These are phyloP conservation scores for Idaea aversata DNA, from an alignment of 2,888 invertebrate species.

Conservation along the genomic window DNA sequence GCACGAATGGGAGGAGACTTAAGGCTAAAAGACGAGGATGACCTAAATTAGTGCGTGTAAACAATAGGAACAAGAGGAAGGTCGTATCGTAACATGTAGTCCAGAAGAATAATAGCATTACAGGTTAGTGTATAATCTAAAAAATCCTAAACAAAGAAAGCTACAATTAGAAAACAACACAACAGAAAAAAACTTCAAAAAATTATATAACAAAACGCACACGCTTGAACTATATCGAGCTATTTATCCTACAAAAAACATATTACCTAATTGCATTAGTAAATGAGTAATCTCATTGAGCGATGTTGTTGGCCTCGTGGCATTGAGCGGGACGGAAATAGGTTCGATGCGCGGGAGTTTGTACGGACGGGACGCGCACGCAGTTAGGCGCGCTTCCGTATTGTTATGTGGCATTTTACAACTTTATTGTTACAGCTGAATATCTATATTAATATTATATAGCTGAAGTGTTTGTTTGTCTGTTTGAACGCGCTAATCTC, in stretches of 20 bases:
- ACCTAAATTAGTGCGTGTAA: too few relatives aligned
- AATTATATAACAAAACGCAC: not conserved
- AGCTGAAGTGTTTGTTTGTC: too few relatives aligned
- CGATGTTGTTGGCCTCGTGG: constrained; percentile 72
- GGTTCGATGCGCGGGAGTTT: constrained; percentile 16
- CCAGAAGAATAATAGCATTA: too few relatives aligned
- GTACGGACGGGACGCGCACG: constrained; percentile 17
- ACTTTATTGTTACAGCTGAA: not conserved
- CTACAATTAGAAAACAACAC: not conserved
- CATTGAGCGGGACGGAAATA: constrained; percentile 62
- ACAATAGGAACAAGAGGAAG: too few relatives aligned
- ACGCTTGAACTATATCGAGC: not conserved
- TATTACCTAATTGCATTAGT: constrained; percentile 33
- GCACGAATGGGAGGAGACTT: not conserved
- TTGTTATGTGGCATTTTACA: constrained; percentile 39
- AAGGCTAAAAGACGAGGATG: too few relatives aligned
- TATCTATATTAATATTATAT: too few relatives aligned
- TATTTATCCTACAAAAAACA: constrained; percentile 22
- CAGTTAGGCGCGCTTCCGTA: constrained; percentile 45
- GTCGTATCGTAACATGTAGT: too few relatives aligned
- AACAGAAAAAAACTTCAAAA: constrained; percentile 10
- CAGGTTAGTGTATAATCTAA: too few relatives aligned
- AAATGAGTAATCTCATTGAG: constrained; percentile 64
- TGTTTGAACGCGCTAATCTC: too few relatives aligned
- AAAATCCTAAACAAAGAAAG: too few relatives aligned